These are phyloP conservation scores for Eurosta solidaginis DNA, from an alignment of 1,140 invertebrate genomes.

Conservation along the genomic window DNA sequence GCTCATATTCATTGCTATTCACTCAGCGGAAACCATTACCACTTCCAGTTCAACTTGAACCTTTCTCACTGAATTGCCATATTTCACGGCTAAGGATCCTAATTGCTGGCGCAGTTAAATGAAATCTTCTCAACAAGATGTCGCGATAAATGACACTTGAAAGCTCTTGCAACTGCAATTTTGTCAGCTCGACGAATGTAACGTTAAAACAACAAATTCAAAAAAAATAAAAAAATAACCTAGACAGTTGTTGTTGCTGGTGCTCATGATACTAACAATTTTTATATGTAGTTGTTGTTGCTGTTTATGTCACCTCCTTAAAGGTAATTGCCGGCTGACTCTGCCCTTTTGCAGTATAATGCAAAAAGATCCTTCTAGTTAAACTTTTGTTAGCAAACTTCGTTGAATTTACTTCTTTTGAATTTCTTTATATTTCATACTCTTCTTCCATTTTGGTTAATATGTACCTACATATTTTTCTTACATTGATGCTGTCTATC, in stretches of 20 bases:
- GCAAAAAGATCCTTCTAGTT: background rate
- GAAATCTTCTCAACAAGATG: background rate
- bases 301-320: constrained; percentile 12
- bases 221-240: background rate
- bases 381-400: background rate
- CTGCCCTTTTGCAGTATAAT: background rate
- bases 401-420: background rate
- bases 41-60: background rate
- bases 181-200: background rate
- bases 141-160: background rate
- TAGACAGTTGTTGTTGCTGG: background rate
- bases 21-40: too few relatives aligned
- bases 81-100: background rate
- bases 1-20: too few relatives aligned
- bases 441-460: too few relatives aligned
- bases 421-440: background rate
- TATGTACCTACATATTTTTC: too few relatives aligned
- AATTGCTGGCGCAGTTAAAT: background rate
- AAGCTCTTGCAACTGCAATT: background rate
- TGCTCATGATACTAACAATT: background rate
- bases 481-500: too few relatives aligned
- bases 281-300: background rate
- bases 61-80: too few relatives aligned
- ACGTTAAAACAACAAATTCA: background rate
- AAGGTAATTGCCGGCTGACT: constrained; percentile 22